phyloP scores from a whole-genome alignment of 2,113 vertebrate species.

The Cyanistes caeruleus region DNA sequence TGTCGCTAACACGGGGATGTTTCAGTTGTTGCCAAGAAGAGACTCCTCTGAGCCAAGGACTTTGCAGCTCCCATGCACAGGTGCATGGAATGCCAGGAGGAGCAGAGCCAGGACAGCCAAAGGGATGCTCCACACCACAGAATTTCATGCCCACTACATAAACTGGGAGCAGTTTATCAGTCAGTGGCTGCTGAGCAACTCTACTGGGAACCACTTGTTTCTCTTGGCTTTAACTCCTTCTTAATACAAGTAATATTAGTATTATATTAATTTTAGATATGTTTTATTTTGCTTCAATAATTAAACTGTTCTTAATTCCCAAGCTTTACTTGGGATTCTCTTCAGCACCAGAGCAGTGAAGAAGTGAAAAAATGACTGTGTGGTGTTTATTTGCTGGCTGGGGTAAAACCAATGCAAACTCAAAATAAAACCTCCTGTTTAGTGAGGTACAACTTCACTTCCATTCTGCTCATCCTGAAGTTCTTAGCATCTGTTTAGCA shows the following conservation, averaged over 20 bases:
- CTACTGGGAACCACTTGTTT: neutral
- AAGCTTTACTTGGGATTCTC: neutral
- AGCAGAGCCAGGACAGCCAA: neutral
- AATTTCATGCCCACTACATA: neutral
- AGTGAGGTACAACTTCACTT: neutral
- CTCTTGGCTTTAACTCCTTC: neutral
- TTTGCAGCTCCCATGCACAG: neutral
- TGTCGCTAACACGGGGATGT: accelerated
- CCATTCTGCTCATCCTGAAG: neutral
- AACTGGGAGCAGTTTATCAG: neutral
- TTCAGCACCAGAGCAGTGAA: neutral
- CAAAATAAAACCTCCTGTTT: neutral
- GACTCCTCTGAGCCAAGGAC: neutral
- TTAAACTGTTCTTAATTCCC: neutral
- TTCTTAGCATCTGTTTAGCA: neutral
- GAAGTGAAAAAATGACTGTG: neutral
- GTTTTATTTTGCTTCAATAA: neutral
- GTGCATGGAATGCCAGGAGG: neutral
- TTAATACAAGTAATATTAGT: too few species aligned
- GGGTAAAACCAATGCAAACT: neutral
- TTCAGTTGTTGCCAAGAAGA: neutral
- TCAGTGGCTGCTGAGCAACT: neutral
- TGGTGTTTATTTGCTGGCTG: neutral
- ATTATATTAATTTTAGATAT: neutral
- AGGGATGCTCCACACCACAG: neutral